Evolutionary conservation across 2,888 invertebrate species (phyloP), one percentile per base, ranked within the genome.

Genomic region (Apodemia zela): DNA sequence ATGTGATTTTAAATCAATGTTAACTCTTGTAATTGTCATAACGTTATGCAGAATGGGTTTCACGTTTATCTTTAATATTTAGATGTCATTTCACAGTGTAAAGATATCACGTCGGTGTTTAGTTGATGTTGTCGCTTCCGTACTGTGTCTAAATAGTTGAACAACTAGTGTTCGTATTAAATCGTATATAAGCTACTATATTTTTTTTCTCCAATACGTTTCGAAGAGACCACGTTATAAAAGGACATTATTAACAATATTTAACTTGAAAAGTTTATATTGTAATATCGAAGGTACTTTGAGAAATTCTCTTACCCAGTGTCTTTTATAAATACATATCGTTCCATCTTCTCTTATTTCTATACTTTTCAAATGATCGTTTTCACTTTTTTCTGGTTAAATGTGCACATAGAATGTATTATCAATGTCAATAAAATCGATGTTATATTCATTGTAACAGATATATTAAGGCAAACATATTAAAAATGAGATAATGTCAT

Each of bases 121-220:
- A 89, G 89, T 90, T 87, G 85, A 80, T 88, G 89, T 89, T 87
- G 87, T 88, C 75, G 87, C 88, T 88, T 87, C 76, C 82, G 79
- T 83, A 75, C 76, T 73, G 77, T 84, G 81, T 84, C 81, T 73
- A 74, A 77, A 73, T 88, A 87, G 82, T 76, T 79, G 79, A 77
- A 73, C 80, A 78, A 77, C 73, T 85, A 85, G 86, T 82, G 77
- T 79, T 78, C 76, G 75, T 82, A 79, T 76, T 77, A 74, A 76
- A 17, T 73, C 75, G 71, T 79, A 75, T 74, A 59, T 79, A 74
- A 77, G 76, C 70, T 73, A 71, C 69, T 68, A 65, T 65, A 60
- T 66, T 72, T 76, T 25, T 73, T 76, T 73, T 71, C 72, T 71
- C 72, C 71, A 75, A 75, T 75, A 75, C 75, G 75, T 78, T 76